Conservation (phyloP, 2,113 vertebrate species). For the Dicerorhinus sumatrensis region DNA sequence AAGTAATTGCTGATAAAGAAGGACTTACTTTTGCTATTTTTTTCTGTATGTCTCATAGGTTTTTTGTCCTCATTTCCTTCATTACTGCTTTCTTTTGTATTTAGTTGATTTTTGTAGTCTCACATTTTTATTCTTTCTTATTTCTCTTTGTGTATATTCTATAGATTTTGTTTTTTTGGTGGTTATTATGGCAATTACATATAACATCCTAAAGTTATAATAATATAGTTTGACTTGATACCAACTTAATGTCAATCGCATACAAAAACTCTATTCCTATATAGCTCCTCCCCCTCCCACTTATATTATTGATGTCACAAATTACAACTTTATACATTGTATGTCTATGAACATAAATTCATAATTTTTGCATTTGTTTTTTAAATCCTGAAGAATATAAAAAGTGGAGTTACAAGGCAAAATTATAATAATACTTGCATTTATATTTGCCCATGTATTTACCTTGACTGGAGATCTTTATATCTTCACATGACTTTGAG, state of each 20-base stretch:
- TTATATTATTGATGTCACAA: not conserved
- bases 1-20: not conserved
- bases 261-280: not conserved
- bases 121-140: not conserved
- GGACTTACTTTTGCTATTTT: not conserved
- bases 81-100: not conserved
- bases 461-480: not conserved
- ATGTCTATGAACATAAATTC: not conserved
- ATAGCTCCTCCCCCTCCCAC: not conserved
- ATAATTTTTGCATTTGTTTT: not conserved
- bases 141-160: not conserved
- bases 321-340: not conserved
- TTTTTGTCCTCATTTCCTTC: not conserved
- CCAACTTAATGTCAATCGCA: not conserved
- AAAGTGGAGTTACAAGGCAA: not conserved
- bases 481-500: not conserved
- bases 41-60: not conserved
- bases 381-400: not conserved
- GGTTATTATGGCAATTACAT: not conserved
- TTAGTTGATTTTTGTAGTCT: not conserved
- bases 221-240: not conserved
- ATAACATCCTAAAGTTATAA: not conserved
- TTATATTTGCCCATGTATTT: not conserved
- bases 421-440: not conserved
- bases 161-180: not conserved